A percentile compares a stretch with the other conserved stretches of the same genome.
phyloP scores from a whole-genome alignment of 2,113 vertebrate species.

The Hypocryptadius cinnamomeus region DNA sequence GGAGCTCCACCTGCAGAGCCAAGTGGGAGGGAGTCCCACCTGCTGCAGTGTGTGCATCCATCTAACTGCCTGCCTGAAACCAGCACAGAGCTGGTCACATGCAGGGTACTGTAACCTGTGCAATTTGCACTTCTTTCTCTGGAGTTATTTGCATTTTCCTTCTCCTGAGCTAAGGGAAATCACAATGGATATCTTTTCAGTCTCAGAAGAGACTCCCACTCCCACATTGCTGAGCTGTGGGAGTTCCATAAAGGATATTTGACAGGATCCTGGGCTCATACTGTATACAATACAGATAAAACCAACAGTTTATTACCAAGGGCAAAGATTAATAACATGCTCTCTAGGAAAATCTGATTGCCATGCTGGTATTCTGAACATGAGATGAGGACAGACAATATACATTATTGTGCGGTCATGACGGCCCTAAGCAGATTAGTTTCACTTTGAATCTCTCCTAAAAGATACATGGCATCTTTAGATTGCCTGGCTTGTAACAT shows the following conservation, averaged over 20 bases:
- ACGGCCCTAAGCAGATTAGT: neutral
- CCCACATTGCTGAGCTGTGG: neutral
- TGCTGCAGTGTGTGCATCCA: neutral
- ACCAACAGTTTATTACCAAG: neutral
- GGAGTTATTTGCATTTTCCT: neutral
- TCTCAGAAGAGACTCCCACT: neutral
- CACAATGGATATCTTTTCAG: neutral
- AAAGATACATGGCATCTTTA: neutral
- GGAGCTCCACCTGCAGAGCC: neutral
- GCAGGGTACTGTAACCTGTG: neutral
- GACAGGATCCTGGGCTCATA: neutral
- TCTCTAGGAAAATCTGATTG: neutral
- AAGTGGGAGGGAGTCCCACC: neutral
- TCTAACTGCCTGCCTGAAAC: neutral
- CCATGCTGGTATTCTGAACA: neutral
- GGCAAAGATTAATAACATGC: neutral
- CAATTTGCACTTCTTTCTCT: neutral
- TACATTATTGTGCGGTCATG: neutral
- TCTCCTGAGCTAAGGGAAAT: neutral
- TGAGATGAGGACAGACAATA: neutral
- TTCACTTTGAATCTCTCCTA: neutral
- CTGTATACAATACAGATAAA: neutral
- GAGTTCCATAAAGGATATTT: neutral
- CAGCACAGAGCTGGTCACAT: neutral
- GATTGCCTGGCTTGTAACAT: neutral